Evolutionary conservation across 2,888 invertebrate genomes (phyloP), one percentile per base, ranked within the genome.

Genomic region (Drosophila pseudotakahashii): DNA sequence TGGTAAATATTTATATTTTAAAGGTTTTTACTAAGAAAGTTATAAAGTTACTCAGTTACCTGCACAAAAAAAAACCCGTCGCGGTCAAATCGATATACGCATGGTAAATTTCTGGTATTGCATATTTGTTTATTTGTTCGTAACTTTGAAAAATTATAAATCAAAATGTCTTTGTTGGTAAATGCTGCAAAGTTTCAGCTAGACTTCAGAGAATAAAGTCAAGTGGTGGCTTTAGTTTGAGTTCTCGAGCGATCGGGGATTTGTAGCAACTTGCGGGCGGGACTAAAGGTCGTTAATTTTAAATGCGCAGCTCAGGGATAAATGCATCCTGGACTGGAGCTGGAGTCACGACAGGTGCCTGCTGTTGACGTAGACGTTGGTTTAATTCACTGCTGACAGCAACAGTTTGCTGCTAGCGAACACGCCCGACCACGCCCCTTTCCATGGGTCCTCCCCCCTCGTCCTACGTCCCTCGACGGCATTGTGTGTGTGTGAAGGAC

Each of bases 351-450:
- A 14, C 54, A 42, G 52, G 45, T 70, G 61, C 62, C 44, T 69
- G 71, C 19, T 59, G 59, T 58, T 76, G 78, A 73, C 67, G 64
- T 52, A 64, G 75, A 73, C 76, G 81, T 76, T 78, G 87, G 78
- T 87, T 87, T 87, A 74, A 81, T 83, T 80, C 87, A 87, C 74
- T 68, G 81, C 71, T 63, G 68, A 68, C 78, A 78, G 84, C 83
- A 84, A 84, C 83, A 84, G 83, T 89, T 88, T 87, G 81, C 77
- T 41, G 39, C 55, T 59, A 62, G 61, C 66, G 54, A 74, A 55
- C 51, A 66, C 34, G 32, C 37, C 54, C 55, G 26, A 10, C 37
- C 60, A 54, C 39, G 19, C 39, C 41, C 19, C 39, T n/a, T n/a
- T 26, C 26, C 26, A 26, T 0, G 26, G 26, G 2, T 26, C 4